Evolutionary conservation across 2,113 vertebrate species (phyloP).

Genomic region (Chelonoidis abingdonii): DNA sequence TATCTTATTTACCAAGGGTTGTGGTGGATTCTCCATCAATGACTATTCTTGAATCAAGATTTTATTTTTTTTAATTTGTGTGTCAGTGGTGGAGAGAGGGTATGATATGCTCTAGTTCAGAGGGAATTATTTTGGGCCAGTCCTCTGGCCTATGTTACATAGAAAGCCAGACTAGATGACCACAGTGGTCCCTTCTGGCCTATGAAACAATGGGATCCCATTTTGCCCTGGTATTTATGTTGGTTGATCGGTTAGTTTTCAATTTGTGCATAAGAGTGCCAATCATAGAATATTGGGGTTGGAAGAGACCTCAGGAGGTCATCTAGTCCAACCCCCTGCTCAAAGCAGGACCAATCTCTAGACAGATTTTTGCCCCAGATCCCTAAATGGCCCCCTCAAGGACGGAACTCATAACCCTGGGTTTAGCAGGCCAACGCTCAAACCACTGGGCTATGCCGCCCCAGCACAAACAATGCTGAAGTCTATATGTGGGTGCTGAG

Average conservation of each 20-base stretch:
- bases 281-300: too few species aligned
- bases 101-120: not conserved
- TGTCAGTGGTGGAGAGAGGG: too few species aligned
- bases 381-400: too few species aligned
- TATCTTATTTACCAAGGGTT: not conserved
- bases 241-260: not conserved
- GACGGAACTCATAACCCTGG: too few species aligned
- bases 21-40: not conserved
- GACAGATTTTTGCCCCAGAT: too few species aligned
- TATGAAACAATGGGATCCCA: not conserved
- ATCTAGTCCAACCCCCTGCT: too few species aligned
- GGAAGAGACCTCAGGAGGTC: too few species aligned
- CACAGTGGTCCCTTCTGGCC: not conserved
- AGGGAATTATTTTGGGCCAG: too few species aligned
- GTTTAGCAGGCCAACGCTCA: too few species aligned
- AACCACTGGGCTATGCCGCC: too few species aligned
- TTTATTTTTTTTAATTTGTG: too few species aligned
- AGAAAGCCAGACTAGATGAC: not conserved
- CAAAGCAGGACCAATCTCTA: too few species aligned
- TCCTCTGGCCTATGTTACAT: not conserved
- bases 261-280: not conserved
- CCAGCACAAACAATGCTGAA: not conserved
- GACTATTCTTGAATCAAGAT: not conserved
- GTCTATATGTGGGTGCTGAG: not conserved
- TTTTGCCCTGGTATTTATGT: not conserved